Evolutionary conservation across 2,113 vertebrate species (phyloP), one percentile per base, ranked within the genome.

Genomic region (Dipodomys ordii): DNA sequence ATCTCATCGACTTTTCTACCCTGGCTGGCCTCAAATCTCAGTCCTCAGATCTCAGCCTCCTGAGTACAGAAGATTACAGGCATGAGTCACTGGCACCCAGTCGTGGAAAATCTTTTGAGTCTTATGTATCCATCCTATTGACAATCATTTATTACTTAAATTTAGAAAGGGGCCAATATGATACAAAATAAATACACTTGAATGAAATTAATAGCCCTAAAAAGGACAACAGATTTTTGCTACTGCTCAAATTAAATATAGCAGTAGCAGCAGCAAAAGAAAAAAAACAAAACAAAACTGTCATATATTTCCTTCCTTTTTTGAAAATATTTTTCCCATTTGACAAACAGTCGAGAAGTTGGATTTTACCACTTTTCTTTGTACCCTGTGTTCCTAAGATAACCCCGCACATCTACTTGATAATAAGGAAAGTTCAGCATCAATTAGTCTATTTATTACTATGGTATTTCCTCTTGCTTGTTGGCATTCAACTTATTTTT

Each of bases 221-320:
- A 39, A 90, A 82, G 68, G 62, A 57, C 72, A 83, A 72, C 53
- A 76, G 46, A 18, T 72, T 64, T 96, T 96, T 97, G 67, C 60
- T 88, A 20, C 15, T 94, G 85, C 12, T 93, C 35, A 67, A 88
- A 93, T 93, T 95, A 94, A 96, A 91, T 83, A 8, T 9, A 88
- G 23, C 53, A 32, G 57, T 81, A 49, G 49, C 49, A 49, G 49
- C 49, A 49, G 49, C 9, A 49, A 49, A 49, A 49, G 12, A 49
- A 49, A 49, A 49, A 49, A 49, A 49, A 90, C 84, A 93, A 89
- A 90, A 22, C 53, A 90, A 83, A 97, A 72, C 90, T 18, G 49
- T 94, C 81, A 97, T 81, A 77, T 91, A 96, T 97, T 98, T 98
- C 95, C 77, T 69, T 67, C 90, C 35, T 65, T 65, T 95, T 82